phyloP scores from a whole-genome alignment of 2,113 vertebrate genomes.

The Odontophorus gujanensis region DNA sequence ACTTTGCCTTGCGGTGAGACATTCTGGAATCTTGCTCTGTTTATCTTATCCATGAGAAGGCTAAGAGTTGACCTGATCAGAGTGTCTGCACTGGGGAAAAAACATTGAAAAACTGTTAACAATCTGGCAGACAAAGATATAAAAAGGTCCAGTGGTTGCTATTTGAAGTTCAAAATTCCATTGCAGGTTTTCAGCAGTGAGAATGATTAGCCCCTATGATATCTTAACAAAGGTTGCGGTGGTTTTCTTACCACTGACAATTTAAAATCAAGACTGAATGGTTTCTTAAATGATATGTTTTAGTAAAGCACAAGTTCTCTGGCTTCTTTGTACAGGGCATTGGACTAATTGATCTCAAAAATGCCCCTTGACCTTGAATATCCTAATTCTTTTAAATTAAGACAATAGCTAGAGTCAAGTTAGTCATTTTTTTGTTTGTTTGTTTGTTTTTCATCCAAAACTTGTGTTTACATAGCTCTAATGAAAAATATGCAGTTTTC shows the following conservation, averaged over 20 bases:
- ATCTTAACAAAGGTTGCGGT: conserved; percentile 55
- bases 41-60: conserved; percentile 53
- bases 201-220: conserved; percentile 38
- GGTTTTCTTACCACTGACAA: conserved; percentile 28
- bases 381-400: not conserved
- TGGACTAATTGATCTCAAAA: conserved; percentile 37
- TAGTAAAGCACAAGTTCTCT: conserved; percentile 40
- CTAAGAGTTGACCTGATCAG: conserved; percentile 49
- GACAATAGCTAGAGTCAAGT: not conserved
- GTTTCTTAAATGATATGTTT: conserved; percentile 58
- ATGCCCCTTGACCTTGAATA: conserved; percentile 17
- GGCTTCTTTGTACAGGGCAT: conserved; percentile 16
- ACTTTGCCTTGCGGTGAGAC: conserved; percentile 53
- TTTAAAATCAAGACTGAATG: conserved; percentile 56
- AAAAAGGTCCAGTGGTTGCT: conserved; percentile 52
- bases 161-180: conserved; percentile 62
- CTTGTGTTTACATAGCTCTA: not conserved
- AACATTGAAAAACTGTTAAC: conserved; percentile 45
- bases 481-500: conserved; percentile 19
- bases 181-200: conserved; percentile 44
- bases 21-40: conserved; percentile 59
- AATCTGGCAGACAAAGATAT: conserved; percentile 33
- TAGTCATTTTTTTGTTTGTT: not conserved
- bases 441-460: not conserved
- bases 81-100: conserved; percentile 16